A percentile compares a stretch with the other conserved stretches of the same genome.
These are phyloP conservation scores for Lycodopsis pacificus DNA, from an alignment of 2,797 vertebrate species.

Conservation along the genomic window DNA sequence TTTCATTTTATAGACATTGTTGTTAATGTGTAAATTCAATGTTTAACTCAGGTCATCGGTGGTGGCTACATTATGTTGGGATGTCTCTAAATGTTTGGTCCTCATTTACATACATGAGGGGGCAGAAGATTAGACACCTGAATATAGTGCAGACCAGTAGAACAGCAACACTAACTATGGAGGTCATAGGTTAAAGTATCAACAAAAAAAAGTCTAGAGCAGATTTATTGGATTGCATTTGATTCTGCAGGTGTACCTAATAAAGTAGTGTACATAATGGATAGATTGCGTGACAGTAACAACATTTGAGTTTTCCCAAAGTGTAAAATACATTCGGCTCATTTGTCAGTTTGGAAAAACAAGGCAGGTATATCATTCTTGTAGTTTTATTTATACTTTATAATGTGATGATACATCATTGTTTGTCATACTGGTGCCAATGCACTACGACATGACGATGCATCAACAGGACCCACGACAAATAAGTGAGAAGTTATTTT, in stretches of 20 bases:
- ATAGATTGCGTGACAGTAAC: conserved; percentile 8
- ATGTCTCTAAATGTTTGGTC: background rate
- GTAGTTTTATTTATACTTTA: background rate
- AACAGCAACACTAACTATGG: background rate
- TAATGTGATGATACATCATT: background rate
- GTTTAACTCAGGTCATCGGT: background rate
- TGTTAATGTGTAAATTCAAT: background rate
- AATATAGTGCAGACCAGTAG: background rate
- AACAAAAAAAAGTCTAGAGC: background rate
- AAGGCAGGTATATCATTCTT: background rate
- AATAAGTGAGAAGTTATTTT: background rate
- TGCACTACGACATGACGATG: background rate
- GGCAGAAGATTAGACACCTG: background rate
- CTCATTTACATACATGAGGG: background rate
- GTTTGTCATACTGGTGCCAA: background rate
- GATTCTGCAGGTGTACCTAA: background rate
- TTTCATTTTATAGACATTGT: background rate
- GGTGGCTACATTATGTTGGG: background rate
- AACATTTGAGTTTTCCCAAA: background rate
- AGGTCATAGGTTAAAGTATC: background rate
- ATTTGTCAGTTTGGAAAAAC: background rate
- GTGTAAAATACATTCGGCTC: background rate
- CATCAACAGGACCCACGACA: conserved; percentile 17
- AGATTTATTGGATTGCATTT: background rate
- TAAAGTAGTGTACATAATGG: background rate